Conservation (phyloP, 2,113 vertebrate species). For the Caranx ignobilis region DNA sequence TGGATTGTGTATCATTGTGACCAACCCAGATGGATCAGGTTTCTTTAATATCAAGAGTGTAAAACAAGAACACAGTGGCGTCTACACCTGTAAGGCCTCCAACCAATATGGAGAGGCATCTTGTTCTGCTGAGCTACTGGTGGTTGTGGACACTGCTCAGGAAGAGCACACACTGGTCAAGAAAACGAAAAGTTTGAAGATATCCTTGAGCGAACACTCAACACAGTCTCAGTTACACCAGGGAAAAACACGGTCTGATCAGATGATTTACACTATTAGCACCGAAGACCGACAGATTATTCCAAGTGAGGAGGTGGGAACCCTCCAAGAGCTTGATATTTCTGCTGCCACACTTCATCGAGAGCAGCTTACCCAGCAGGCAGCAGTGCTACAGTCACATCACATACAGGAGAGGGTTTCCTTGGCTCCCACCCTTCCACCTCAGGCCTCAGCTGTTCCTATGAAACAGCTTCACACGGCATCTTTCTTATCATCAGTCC, state of each 20-base stretch:
- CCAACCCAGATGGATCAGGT: conserved; percentile 86
- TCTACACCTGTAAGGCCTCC: conserved; percentile 86
- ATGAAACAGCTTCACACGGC: conserved; percentile 68
- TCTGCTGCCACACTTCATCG: conserved; percentile 76
- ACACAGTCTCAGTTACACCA: conserved; percentile 70
- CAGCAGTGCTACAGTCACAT: conserved; percentile 78
- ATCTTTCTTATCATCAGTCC: conserved; percentile 77
- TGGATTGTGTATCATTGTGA: conserved; percentile 73
- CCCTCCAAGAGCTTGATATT: conserved; percentile 67
- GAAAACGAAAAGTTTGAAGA: conserved; percentile 69
- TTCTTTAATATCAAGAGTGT: conserved; percentile 84
- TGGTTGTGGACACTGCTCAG: conserved; percentile 67
- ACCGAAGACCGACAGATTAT: conserved; percentile 78
- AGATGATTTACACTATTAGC: conserved; percentile 81
- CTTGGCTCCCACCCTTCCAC: conserved; percentile 48
- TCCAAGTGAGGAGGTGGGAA: conserved; percentile 77
- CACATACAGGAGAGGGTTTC: conserved; percentile 75
- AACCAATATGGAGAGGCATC: conserved; percentile 85
- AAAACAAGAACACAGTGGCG: conserved; percentile 82
- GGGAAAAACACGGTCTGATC: conserved; percentile 65
- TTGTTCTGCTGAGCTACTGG: conserved; percentile 85
- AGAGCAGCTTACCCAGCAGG: conserved; percentile 78
- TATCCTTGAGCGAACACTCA: conserved; percentile 70
- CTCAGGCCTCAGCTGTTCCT: conserved; percentile 60
- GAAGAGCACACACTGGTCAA: conserved; percentile 61